Conservation (phyloP, 2,888 invertebrate genomes). For the Luffia ferchaultella region DNA sequence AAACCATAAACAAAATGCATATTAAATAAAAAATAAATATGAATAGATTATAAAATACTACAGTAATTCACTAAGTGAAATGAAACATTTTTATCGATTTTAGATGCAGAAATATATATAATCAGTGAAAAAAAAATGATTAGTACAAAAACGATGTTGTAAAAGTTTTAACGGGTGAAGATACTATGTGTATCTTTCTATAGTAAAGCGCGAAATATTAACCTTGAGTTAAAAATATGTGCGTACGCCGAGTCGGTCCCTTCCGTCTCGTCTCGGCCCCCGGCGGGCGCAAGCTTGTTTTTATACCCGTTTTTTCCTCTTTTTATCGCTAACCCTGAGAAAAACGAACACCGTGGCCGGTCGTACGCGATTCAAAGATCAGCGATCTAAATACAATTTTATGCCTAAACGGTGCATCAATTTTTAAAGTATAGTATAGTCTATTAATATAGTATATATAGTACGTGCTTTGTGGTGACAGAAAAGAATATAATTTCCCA, state of each 20-base stretch:
- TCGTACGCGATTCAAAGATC: neutral
- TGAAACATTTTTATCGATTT: neutral
- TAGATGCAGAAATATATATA: neutral
- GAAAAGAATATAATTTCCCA: too few species aligned
- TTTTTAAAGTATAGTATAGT: neutral
- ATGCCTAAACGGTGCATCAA: neutral
- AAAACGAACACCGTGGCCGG: neutral
- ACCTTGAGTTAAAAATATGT: constrained; percentile 38
- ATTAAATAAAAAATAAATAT: neutral
- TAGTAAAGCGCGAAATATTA: constrained; percentile 26
- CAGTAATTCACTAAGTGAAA: neutral
- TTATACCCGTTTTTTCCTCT: neutral
- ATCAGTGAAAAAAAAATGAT: neutral
- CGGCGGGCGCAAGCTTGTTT: neutral
- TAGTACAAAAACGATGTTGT: neutral
- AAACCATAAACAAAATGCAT: neutral
- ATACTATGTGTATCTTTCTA: neutral
- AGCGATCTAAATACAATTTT: neutral
- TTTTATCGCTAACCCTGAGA: neutral
- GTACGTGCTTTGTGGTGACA: too few species aligned
- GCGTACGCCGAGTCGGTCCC: constrained; percentile 15
- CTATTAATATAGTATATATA: neutral
- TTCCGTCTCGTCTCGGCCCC: neutral
- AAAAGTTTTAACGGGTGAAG: neutral
- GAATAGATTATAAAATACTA: neutral